A percentile compares a stretch with the other conserved stretches of the same genome.
Conservation (phyloP, 1,140 invertebrate genomes). For the Eumaeus atala region DNA sequence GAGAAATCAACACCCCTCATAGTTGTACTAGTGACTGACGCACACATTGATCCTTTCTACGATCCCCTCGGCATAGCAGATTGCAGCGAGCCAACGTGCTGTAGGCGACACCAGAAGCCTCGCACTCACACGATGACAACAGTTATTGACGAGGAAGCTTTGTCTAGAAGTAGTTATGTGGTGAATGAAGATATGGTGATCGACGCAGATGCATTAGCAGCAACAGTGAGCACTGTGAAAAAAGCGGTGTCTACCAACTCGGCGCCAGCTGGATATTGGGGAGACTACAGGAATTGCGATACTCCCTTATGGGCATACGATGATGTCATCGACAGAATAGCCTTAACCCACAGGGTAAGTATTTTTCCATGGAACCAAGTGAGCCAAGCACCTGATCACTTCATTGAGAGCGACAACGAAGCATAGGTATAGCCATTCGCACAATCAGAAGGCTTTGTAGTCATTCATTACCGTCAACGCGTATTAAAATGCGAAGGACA, state of each 20-base stretch:
- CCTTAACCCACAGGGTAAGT: conserved; percentile 71
- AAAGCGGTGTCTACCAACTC: conserved; percentile 21
- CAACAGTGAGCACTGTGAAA: conserved; percentile 9
- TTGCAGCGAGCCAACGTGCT: conserved; percentile 87
- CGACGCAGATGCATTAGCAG: conserved; percentile 35
- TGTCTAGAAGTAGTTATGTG: conserved; percentile 30
- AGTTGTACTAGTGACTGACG: conserved; percentile 85
- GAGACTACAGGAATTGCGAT: conserved; percentile 85
- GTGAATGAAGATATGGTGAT: conserved; percentile 31
- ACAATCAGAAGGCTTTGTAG: too few species aligned
- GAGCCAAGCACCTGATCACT: too few species aligned
- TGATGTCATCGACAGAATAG: conserved; percentile 75
- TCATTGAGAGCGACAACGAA: too few species aligned
- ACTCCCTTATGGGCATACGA: conserved; percentile 80
- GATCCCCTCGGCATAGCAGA: conserved; percentile 77
- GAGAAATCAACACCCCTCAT: conserved; percentile 43
- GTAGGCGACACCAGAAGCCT: conserved; percentile 76
- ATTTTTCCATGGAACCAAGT: too few species aligned
- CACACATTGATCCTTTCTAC: conserved; percentile 88
- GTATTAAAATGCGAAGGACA: too few species aligned
- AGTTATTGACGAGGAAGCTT: conserved; percentile 27
- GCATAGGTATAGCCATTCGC: too few species aligned
- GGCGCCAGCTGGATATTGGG: conserved; percentile 83
- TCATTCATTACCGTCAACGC: too few species aligned
- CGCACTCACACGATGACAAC: conserved; percentile 21